These are phyloP conservation scores for Malacoraja senta DNA, from an alignment of 2,797 vertebrate species.

Conservation along the genomic window DNA sequence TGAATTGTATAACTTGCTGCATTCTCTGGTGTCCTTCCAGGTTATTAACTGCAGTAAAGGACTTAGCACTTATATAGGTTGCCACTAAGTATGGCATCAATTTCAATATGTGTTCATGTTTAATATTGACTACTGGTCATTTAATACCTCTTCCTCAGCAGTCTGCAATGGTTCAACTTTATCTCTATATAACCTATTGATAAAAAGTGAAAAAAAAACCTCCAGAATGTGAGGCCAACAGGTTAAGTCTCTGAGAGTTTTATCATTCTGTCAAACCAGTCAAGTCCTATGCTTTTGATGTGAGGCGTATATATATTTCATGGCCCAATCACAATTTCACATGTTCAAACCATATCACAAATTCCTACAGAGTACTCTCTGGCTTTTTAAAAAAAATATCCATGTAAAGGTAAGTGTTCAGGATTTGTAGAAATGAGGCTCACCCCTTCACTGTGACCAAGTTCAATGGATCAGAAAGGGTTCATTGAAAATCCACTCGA, in stretches of 20 bases:
- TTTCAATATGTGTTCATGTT: not conserved
- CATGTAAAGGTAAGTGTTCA: not conserved
- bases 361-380: not conserved
- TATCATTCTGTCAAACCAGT: slow-evolving; percentile 3
- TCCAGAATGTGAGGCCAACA: not conserved
- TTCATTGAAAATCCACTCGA: not conserved
- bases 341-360: not conserved
- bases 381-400: not conserved
- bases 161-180: not conserved
- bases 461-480: not conserved
- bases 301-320: not conserved
- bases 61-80: not conserved
- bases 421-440: not conserved
- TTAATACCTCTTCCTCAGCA: not conserved
- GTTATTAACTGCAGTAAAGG: not conserved
- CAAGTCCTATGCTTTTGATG: not conserved
- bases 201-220: not conserved
- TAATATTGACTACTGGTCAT: not conserved
- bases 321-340: not conserved
- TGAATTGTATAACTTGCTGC: not conserved
- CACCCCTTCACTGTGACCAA: not conserved
- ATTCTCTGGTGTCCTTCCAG: not conserved
- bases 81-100: not conserved
- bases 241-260: not conserved
- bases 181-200: too few species aligned